Evolutionary conservation across 2,888 invertebrate species (phyloP), one percentile per base, ranked within the genome.

Genomic region (Ectemnius lituratus): DNA sequence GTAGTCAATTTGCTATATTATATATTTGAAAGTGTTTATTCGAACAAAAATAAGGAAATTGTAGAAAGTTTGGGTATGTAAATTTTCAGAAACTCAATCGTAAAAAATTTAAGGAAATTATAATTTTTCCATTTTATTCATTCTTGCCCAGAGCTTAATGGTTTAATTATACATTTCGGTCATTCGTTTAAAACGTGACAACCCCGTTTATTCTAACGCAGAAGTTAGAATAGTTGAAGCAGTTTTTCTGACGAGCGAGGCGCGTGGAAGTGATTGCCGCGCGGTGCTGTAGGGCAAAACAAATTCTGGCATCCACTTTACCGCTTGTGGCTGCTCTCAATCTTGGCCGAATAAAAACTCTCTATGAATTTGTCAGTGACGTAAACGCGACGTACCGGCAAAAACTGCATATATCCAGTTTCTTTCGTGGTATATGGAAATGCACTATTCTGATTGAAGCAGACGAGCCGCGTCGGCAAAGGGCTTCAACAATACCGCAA

Each of bases 181-280:
- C 8, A 37, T 37, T 6, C 37, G 37, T 11, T 37, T 37, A 8
- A 37, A 37, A 37, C 11, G 11, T 37, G 37, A 37, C 37, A 37
- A 11, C 11, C 11, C 37, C 37, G 37, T 2, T 6, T 37, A 11
- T 37, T 6, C 37, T 37, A 37, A 37, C 37, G 11, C 11, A 37
- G 5, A 57, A 47, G 23, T 52, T 52, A 52, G 2, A 20, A 45
- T 63, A 23, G 49, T 45, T 14, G 62, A 56, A 65, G 62, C 61
- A 61, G 56, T 47, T 65, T 69, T 57, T 52, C 18, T 5, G 23
- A 6, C 46, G 23, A 69, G 61, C 71, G 60, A 69, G 52, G 69
- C 69, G 37, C 37, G 37, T n/a, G 46, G 71, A 76, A 72, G 62
- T 76, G 74, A 79, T 79, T 67, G 62, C 69, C 66, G 28, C 56